Evolutionary conservation across 64 coral and sea anemone genomes (phyloP).

Genomic region (Dendrophyllia cribrosa): DNA sequence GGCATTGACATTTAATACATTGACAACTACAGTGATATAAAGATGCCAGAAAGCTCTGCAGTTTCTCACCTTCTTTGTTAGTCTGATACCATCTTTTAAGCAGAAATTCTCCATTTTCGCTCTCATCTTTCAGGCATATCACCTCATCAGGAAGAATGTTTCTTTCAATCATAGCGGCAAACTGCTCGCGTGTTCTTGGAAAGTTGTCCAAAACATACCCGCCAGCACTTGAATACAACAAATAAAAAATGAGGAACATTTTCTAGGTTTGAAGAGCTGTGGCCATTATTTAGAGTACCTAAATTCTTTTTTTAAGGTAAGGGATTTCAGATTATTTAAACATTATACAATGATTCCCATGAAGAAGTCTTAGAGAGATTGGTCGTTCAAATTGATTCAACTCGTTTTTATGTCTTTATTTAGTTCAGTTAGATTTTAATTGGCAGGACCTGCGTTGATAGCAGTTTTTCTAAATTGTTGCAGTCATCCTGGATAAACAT

Average conservation of each 20-base stretch:
- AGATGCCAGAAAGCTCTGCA: background rate
- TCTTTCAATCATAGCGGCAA: slow-evolving; percentile 90
- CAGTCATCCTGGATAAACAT: too few species aligned
- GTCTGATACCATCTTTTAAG: slow-evolving; percentile 87
- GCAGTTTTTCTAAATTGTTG: too few species aligned
- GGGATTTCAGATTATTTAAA: too few species aligned
- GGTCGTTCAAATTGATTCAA: too few species aligned
- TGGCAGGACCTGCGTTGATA: too few species aligned
- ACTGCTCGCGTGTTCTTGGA: slow-evolving; percentile 91
- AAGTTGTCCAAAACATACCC: slow-evolving; percentile 91
- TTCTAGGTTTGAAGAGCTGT: too few species aligned
- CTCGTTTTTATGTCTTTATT: too few species aligned
- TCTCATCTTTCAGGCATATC: slow-evolving; percentile 82
- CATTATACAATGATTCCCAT: too few species aligned
- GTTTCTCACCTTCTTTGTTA: slow-evolving; percentile 77
- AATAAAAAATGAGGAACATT: background rate
- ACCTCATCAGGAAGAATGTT: slow-evolving; percentile 91
- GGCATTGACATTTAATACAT: background rate
- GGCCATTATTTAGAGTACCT: too few species aligned
- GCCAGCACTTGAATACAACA: slow-evolving; percentile 56
- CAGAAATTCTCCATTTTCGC: slow-evolving; percentile 81
- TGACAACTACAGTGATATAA: background rate
- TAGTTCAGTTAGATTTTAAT: too few species aligned
- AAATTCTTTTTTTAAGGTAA: too few species aligned
- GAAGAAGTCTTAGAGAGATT: too few species aligned